Conservation (phyloP, 2,888 invertebrate species). For the Drosophila nigricruria region DNA sequence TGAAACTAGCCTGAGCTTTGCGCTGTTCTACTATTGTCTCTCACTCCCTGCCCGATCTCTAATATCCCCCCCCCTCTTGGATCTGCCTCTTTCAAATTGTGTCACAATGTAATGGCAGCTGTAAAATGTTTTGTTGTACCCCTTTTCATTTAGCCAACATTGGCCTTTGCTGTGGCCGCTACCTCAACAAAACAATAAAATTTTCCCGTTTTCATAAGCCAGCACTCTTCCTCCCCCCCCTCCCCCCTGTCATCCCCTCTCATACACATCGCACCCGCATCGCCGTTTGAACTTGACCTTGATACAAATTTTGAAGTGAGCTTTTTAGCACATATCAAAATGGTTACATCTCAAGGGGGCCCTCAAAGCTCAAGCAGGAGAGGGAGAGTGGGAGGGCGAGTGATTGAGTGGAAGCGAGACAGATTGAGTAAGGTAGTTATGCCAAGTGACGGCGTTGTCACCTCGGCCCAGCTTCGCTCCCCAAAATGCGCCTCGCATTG, state of each 20-base stretch:
- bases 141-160: slow-evolving; percentile 37
- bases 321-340: slow-evolving; percentile 80
- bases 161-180: slow-evolving; percentile 53
- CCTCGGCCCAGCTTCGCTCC: slow-evolving; percentile 30
- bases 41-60: neutral
- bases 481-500: slow-evolving; percentile 49
- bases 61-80: too few species aligned
- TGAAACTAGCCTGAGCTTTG: neutral
- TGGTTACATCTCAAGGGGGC: slow-evolving; percentile 75
- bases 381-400: neutral
- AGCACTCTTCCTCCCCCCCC: neutral
- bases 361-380: slow-evolving; percentile 17
- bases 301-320: slow-evolving; percentile 77
- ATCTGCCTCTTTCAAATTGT: slow-evolving; percentile 38
- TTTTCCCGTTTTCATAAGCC: slow-evolving; percentile 5
- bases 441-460: slow-evolving; percentile 48
- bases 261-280: neutral
- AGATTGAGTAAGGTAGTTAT: slow-evolving; percentile 26
- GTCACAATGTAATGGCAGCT: slow-evolving; percentile 53
- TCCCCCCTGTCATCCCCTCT: too few species aligned
- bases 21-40: neutral
- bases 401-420: slow-evolving; percentile 3
- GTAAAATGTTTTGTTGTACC: slow-evolving; percentile 37
- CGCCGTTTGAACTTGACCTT: slow-evolving; percentile 76
- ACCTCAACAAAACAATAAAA: slow-evolving; percentile 72